These are phyloP conservation scores for Aix galericulata DNA, from an alignment of 2,113 vertebrate species.

Conservation along the genomic window DNA sequence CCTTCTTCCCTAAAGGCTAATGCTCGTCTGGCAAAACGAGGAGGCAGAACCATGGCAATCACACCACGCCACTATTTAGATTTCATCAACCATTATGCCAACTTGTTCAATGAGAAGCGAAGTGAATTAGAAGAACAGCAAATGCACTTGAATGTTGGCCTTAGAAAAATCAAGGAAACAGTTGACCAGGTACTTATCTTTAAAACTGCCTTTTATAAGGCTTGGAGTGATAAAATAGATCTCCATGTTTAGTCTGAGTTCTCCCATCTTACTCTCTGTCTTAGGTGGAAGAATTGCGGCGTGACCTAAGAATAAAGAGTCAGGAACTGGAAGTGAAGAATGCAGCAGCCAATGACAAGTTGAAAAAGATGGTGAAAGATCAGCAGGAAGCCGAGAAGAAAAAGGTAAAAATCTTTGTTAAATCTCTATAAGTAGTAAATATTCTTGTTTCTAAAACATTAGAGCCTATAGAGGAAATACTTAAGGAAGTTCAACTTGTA, in stretches of 20 bases:
- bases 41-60: constrained; percentile 96
- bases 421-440: not conserved
- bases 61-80: constrained; percentile 98
- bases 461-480: not conserved
- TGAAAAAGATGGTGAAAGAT: constrained; percentile 99
- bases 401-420: constrained; percentile 78
- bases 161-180: constrained; percentile 97
- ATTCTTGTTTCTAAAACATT: not conserved
- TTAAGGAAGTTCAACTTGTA: not conserved
- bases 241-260: not conserved
- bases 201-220: not conserved
- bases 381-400: constrained; percentile 99
- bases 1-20: constrained; percentile 83
- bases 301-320: constrained; percentile 96
- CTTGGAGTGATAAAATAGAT: not conserved
- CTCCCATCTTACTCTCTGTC: not conserved
- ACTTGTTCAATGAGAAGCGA: constrained; percentile 97
- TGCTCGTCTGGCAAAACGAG: constrained; percentile 92
- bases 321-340: constrained; percentile 98
- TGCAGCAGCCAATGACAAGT: constrained; percentile 96
- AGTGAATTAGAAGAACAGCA: constrained; percentile 98
- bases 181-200: constrained; percentile 88
- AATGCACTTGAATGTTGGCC: constrained; percentile 98
- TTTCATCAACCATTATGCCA: constrained; percentile 98
- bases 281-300: constrained; percentile 95